Evolutionary conservation across 2,113 vertebrate species (phyloP).

Genomic region (Vimba vimba): DNA sequence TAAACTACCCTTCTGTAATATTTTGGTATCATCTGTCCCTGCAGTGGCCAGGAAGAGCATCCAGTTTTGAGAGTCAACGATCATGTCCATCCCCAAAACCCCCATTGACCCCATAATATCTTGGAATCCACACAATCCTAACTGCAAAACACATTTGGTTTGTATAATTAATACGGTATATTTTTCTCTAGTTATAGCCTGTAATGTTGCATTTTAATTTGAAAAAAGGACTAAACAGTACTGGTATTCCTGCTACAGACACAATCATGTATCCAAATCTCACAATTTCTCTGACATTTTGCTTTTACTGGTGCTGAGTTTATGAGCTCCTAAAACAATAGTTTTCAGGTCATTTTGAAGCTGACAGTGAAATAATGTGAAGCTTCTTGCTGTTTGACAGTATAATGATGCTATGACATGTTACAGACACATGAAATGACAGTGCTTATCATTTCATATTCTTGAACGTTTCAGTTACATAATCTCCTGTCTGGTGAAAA

Average conservation of each 20-base stretch:
- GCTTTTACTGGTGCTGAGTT: slow-evolving; percentile 35
- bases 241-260: slow-evolving; percentile 30
- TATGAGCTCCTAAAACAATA: slow-evolving; percentile 10
- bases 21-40: slow-evolving; percentile 49
- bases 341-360: slow-evolving; percentile 11
- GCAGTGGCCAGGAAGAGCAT: slow-evolving; percentile 91
- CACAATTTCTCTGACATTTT: neutral
- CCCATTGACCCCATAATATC: slow-evolving; percentile 80
- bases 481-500: neutral
- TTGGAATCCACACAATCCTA: slow-evolving; percentile 14
- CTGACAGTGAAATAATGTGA: slow-evolving; percentile 5
- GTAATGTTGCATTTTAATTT: slow-evolving; percentile 34
- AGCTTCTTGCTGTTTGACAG: slow-evolving; percentile 33
- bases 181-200: slow-evolving; percentile 37
- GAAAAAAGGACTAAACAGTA: slow-evolving; percentile 2
- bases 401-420: slow-evolving; percentile 31
- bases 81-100: slow-evolving; percentile 95
- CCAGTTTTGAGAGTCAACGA: slow-evolving; percentile 97
- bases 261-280: neutral
- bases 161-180: slow-evolving; percentile 14
- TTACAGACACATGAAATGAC: slow-evolving; percentile 35
- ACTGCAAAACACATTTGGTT: slow-evolving; percentile 43
- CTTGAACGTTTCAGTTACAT: slow-evolving; percentile 13
- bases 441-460: slow-evolving; percentile 43
- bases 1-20: neutral